Evolutionary conservation across 1,140 invertebrate species (phyloP).

Genomic region (Drosophila gunungcola): DNA sequence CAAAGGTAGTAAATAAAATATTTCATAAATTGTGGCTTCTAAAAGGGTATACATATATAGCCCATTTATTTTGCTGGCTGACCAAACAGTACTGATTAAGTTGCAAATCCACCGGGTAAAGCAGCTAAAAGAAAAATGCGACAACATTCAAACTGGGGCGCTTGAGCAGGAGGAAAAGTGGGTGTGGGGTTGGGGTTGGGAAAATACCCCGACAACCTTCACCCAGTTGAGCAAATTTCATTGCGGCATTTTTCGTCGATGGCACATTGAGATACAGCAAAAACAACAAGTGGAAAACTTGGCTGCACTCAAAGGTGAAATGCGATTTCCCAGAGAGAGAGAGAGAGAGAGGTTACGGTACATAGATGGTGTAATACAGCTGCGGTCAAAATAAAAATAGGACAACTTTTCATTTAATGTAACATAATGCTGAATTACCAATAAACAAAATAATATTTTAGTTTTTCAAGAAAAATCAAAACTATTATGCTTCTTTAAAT

Average conservation of each 20-base stretch:
- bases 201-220: slow-evolving; percentile 25
- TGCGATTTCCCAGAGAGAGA: not conserved
- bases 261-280: slow-evolving; percentile 24
- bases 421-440: too few relatives aligned
- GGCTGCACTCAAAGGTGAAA: slow-evolving; percentile 26
- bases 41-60: not conserved
- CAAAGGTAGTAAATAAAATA: too few relatives aligned
- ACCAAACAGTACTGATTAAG: slow-evolving; percentile 3
- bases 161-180: not conserved
- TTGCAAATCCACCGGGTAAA: slow-evolving; percentile 8
- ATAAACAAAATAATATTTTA: too few relatives aligned
- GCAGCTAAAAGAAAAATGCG: slow-evolving; percentile 29
- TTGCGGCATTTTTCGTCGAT: slow-evolving; percentile 36
- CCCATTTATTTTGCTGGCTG: not conserved
- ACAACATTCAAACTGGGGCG: slow-evolving; percentile 20
- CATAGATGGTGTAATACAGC: not conserved
- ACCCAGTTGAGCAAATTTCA: slow-evolving; percentile 51
- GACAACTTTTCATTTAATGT: too few relatives aligned
- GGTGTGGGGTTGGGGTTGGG: too few relatives aligned
- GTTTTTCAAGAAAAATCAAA: too few relatives aligned
- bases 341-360: not conserved
- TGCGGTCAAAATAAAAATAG: too few relatives aligned
- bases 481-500: too few relatives aligned
- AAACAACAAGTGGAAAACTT: slow-evolving; percentile 29
- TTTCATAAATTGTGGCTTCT: too few relatives aligned